A percentile compares a stretch with the other conserved stretches of the same genome.
phyloP scores from a whole-genome alignment of 2,797 vertebrate species.

The Uromys caudimaculatus region DNA sequence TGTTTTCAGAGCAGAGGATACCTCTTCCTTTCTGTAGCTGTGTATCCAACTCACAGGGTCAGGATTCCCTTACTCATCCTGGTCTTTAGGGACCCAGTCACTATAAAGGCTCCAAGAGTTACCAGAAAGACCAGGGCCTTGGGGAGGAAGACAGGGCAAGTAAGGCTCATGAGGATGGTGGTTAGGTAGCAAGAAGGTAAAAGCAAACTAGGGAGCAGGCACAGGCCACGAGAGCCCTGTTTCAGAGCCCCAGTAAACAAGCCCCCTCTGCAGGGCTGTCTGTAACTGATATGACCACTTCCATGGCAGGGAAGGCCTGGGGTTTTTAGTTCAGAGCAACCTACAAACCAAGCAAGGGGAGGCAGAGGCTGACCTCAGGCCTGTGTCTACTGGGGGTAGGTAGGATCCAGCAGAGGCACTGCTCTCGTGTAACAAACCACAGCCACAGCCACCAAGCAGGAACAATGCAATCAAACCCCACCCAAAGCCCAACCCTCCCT shows the following conservation, averaged over 20 bases:
- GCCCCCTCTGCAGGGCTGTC: neutral
- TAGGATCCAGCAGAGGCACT: neutral
- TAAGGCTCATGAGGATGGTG: neutral
- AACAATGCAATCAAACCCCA: slow-evolving; percentile 26
- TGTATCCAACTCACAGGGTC: neutral
- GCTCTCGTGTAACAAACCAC: slow-evolving; percentile 13
- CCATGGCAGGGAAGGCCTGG: rapidly evolving
- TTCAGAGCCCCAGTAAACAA: neutral
- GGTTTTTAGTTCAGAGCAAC: too few species aligned
- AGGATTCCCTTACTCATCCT: neutral
- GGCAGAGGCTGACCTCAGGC: neutral
- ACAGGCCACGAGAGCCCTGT: neutral
- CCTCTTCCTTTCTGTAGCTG: neutral
- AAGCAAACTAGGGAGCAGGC: neutral
- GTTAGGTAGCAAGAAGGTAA: neutral
- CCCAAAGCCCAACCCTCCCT: neutral
- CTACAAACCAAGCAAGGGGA: neutral
- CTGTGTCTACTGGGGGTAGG: neutral
- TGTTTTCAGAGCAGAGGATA: neutral
- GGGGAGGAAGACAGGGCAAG: neutral
- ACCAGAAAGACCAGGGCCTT: neutral
- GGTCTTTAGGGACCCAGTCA: neutral
- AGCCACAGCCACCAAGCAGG: neutral
- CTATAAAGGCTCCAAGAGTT: neutral
- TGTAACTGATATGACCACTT: neutral